Evolutionary conservation across 2,888 invertebrate genomes (phyloP).

Genomic region (Salticus scenicus): DNA sequence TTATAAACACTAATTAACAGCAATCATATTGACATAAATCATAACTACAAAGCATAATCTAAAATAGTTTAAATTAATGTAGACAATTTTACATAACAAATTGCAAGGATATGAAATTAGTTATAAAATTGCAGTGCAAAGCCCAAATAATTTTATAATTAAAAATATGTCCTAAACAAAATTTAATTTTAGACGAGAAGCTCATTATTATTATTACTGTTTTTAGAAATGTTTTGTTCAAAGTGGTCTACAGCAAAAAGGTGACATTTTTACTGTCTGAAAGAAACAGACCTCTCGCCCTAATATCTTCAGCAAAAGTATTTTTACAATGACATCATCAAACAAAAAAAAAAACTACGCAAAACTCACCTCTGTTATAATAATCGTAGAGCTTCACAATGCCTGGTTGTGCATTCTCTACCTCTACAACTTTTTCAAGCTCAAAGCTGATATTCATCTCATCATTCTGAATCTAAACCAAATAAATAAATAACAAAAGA

Average conservation of each 20-base stretch:
- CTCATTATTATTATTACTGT: background rate
- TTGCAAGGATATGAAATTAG: no score
- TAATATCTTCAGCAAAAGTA: no score
- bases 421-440: slow-evolving; percentile 73
- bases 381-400: slow-evolving; percentile 74
- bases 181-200: background rate
- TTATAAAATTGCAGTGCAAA: no score
- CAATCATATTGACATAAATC: no score
- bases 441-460: slow-evolving; percentile 74
- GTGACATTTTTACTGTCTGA: background rate
- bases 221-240: background rate
- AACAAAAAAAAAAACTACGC: background rate
- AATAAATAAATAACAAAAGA: background rate
- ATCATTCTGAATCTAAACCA: slow-evolving; percentile 61
- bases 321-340: no score
- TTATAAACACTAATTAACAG: no score
- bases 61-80: no score
- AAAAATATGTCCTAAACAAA: no score
- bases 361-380: slow-evolving; percentile 73
- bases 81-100: no score
- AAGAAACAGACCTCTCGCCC: no score
- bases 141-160: no score
- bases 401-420: slow-evolving; percentile 74
- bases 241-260: background rate
- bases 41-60: no score